Evolutionary conservation across 2,797 vertebrate species (phyloP).

Genomic region (Zenarchopterus dispar): DNA sequence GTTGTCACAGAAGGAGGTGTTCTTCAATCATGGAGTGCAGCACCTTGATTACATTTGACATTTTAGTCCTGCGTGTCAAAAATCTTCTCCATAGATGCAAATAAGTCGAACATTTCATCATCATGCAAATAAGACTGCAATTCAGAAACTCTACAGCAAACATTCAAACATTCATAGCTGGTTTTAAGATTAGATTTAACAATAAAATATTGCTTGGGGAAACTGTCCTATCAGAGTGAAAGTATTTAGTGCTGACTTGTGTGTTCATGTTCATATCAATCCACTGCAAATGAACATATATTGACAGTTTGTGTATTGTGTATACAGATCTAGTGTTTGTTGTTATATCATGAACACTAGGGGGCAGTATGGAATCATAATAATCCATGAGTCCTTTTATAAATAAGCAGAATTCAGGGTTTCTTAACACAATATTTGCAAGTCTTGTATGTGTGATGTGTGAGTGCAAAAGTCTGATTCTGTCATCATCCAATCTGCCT

Average conservation of each 20-base stretch:
- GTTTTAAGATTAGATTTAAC: background rate
- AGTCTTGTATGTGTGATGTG: constrained; percentile 41
- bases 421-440: constrained; percentile 26
- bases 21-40: constrained; percentile 69
- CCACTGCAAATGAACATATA: no score
- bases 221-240: background rate
- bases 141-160: constrained; percentile 34
- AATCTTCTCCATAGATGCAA: constrained; percentile 52
- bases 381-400: constrained; percentile 37
- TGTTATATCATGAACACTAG: constrained; percentile 69
- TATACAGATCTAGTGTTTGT: background rate
- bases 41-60: constrained; percentile 73
- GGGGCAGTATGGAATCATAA: constrained; percentile 81
- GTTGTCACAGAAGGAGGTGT: constrained; percentile 69
- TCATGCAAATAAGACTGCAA: constrained; percentile 57
- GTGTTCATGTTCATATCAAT: no score
- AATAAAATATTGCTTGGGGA: background rate
- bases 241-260: no score
- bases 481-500: constrained; percentile 30
- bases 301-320: no score
- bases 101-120: constrained; percentile 51
- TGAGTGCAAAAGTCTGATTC: constrained; percentile 48
- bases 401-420: constrained; percentile 33
- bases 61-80: constrained; percentile 61
- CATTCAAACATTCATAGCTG: constrained; percentile 4